Evolutionary conservation across 2,888 invertebrate genomes (phyloP), one percentile per base, ranked within the genome.

Genomic region (Calameuta idolon): DNA sequence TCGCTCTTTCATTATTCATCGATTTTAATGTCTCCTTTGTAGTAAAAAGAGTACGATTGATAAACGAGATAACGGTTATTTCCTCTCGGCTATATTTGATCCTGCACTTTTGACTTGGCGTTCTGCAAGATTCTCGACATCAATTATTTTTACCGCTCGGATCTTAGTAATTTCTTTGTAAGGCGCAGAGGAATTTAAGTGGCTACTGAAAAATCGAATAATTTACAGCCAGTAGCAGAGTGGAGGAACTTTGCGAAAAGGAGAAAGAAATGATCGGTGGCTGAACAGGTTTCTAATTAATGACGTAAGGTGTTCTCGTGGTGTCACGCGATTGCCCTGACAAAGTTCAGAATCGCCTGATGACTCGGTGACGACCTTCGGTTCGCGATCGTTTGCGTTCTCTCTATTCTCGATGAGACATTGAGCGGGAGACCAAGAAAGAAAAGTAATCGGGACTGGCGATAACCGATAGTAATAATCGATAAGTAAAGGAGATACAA

Each of bases 301-400:
- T 68, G 40, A 74, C 69, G 74, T 69, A 77, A 74, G 30, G 73
- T 75, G 34, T 69, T 74, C 37, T 77, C 73, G 74, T 85, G 85
- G 83, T 82, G 83, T 83, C 85, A 85, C 74, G 78, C 40, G 71
- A 69, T 79, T 75, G 75, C 76, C 76, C 76, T 83, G 79, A 83
- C 85, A 84, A 84, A 85, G 83, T 86, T 84, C 84, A 85, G 82
- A 77, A 80, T 81, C 81, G 79, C 79, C 71, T 80, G 83, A 83
- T 84, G 83, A 85, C 81, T 84, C 80, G 33, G 73, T 68, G 69
- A 73, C 74, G 83, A 79, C 85, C 84, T 84, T 84, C 83, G 82
- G 82, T 81, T 33, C 30, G 4, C 15, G 9, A 11, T 33, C 31
- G 0, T 71, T 31, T 34, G 33, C 71, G 30, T 71, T 71, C 71